Conservation (phyloP, 2,113 vertebrate genomes). For the Protobothrops mucrosquamatus region DNA sequence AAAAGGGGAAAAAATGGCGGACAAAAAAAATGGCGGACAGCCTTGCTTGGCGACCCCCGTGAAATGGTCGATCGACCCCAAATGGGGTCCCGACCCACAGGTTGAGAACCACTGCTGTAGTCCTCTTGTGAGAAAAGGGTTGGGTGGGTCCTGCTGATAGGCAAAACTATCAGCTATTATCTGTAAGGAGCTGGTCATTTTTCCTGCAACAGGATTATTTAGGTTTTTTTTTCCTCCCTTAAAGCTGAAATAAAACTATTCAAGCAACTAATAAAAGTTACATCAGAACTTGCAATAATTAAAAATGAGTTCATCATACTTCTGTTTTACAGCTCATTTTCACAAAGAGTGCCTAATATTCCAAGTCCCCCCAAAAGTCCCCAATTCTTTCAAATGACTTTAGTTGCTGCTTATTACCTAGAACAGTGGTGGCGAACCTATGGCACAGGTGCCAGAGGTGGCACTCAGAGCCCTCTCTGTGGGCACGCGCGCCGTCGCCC, state of each 20-base stretch:
- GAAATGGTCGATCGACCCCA: no score
- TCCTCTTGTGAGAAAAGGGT: neutral
- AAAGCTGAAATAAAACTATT: neutral
- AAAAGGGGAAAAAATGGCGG: no score
- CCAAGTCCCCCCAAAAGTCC: neutral
- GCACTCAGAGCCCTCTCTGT: no score
- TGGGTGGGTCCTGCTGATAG: neutral
- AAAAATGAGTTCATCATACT: neutral
- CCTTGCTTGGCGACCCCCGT: no score
- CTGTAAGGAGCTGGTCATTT: neutral
- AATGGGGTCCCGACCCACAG: no score
- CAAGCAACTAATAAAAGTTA: neutral
- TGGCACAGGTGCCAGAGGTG: no score
- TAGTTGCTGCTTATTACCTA: neutral
- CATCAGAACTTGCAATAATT: neutral
- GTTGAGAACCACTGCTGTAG: no score
- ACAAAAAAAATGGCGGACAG: no score
- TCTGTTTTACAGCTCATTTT: neutral
- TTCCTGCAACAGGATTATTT: neutral
- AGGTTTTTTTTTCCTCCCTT: rapidly evolving
- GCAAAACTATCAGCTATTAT: no score
- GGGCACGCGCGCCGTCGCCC: no score
- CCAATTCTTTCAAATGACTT: neutral
- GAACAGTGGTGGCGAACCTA: no score
- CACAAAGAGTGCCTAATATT: neutral